Percentiles rank a stretch among this genome's conserved stretches.
Conservation (phyloP, 2,797 vertebrate genomes). For the Chiloscyllium punctatum region DNA sequence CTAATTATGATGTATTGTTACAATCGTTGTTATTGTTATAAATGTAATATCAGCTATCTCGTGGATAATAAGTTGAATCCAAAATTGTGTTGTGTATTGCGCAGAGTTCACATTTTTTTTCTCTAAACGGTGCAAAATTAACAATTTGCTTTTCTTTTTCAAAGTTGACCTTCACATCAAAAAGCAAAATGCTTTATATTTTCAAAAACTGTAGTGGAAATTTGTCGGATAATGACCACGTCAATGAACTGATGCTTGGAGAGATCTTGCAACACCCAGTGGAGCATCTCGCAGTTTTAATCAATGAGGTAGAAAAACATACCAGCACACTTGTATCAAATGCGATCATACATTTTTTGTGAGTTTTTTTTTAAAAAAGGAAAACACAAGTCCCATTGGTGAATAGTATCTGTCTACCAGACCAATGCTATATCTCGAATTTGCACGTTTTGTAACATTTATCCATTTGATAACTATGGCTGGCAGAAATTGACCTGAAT, state of each 20-base stretch:
- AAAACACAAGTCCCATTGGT: background rate
- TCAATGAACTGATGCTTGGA: slow-evolving; percentile 53
- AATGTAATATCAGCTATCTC: background rate
- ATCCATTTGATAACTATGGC: background rate
- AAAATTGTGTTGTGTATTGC: background rate
- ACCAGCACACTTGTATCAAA: background rate
- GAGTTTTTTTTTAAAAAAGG: background rate
- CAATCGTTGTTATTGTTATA: background rate
- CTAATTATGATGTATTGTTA: background rate
- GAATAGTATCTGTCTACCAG: background rate
- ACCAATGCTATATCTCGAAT: background rate
- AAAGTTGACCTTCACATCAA: slow-evolving; percentile 58
- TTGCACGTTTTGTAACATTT: background rate
- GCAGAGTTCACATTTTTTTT: background rate
- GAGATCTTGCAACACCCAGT: slow-evolving; percentile 60
- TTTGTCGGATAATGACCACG: slow-evolving; percentile 50
- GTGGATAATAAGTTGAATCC: background rate
- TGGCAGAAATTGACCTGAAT: background rate
- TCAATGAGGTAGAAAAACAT: slow-evolving; percentile 57
- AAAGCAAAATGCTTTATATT: slow-evolving; percentile 61
- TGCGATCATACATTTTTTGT: background rate
- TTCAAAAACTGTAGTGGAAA: slow-evolving; percentile 57
- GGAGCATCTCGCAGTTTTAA: slow-evolving; percentile 66
- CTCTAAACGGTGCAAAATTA: background rate
- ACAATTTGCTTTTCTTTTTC: slow-evolving; percentile 36